Evolutionary conservation across 1,140 invertebrate genomes (phyloP).

Genomic region (Sycophaga agraensis): DNA sequence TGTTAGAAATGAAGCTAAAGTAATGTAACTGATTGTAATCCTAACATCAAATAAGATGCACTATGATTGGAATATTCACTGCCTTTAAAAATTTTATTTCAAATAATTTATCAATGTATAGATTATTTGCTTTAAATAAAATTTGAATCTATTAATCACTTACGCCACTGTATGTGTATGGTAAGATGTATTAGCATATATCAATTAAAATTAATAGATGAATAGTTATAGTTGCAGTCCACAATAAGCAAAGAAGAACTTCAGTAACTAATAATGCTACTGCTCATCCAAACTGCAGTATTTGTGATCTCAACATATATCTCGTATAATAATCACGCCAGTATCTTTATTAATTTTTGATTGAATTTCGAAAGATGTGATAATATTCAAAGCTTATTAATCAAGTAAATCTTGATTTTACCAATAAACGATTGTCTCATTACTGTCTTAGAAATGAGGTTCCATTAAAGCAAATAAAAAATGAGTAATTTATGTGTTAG

Average conservation of each 20-base stretch:
- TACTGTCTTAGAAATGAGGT: neutral
- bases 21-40: no score
- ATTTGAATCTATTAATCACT: constrained; percentile 2
- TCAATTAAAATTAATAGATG: constrained; percentile 10
- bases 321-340: constrained; percentile 8
- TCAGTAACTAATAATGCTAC: constrained; percentile 18
- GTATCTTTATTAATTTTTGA: constrained; percentile 15
- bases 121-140: constrained; percentile 3
- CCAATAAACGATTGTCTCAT: constrained; percentile 4
- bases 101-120: neutral
- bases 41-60: neutral
- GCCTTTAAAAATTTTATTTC: constrained; percentile 21
- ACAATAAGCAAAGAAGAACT: constrained; percentile 7
- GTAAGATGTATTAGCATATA: neutral
- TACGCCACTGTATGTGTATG: constrained; percentile 8
- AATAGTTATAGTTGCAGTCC: constrained; percentile 5
- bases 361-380: constrained; percentile 19
- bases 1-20: no score
- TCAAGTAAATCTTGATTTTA: constrained; percentile 7
- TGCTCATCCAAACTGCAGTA: constrained; percentile 18
- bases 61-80: constrained; percentile 13
- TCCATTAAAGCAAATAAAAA: neutral
- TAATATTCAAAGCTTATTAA: constrained; percentile 23
- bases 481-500: neutral
- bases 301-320: constrained; percentile 28